Percentiles rank a stretch among this genome's conserved stretches.
Evolutionary conservation across 2,888 invertebrate genomes (phyloP).

Genomic region (Calameuta idolon): DNA sequence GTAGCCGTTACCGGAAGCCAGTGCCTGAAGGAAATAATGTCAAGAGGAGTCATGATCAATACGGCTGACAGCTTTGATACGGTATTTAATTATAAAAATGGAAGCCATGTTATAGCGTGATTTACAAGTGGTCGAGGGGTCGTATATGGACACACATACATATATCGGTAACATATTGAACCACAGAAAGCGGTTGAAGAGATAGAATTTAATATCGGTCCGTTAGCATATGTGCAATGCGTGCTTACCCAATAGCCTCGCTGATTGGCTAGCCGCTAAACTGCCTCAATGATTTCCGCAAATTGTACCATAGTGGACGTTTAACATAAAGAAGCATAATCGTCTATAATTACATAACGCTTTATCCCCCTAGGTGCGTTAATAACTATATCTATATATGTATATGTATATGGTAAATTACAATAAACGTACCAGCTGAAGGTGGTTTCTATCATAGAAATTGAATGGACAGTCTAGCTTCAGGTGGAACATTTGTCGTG

Average conservation of each 20-base stretch:
- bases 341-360: slow-evolving; percentile 28
- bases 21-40: slow-evolving; percentile 31
- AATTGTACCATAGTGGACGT: not conserved
- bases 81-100: not conserved
- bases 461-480: no score
- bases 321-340: not conserved
- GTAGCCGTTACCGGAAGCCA: slow-evolving; percentile 61
- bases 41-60: not conserved
- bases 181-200: not conserved
- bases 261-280: not conserved
- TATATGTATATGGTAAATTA: no score
- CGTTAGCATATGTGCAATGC: not conserved
- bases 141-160: not conserved
- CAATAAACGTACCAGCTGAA: no score
- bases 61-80: not conserved
- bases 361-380: not conserved
- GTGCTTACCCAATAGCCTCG: not conserved
- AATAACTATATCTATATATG: not conserved
- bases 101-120: not conserved
- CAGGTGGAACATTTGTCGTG: no score
- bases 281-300: not conserved
- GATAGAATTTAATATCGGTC: not conserved
- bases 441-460: no score
- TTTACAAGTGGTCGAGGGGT: not conserved
- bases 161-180: not conserved